Evolutionary conservation across 2,113 vertebrate species (phyloP).

Genomic region (Gadus macrocephalus): DNA sequence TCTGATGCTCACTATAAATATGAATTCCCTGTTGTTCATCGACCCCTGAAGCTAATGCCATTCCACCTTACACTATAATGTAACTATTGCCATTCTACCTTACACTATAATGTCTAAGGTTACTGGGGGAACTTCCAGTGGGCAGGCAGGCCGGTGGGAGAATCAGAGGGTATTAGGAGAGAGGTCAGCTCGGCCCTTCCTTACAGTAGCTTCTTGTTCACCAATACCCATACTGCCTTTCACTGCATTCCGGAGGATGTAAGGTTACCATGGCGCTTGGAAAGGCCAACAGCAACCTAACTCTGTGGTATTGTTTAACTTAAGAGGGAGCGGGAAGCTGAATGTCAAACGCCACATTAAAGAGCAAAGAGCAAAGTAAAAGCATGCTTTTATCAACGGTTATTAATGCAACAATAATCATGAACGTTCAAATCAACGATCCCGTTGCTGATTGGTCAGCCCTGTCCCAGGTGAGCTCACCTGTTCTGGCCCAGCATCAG

Average conservation of each 20-base stretch:
- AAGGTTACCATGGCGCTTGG: conserved; percentile 14
- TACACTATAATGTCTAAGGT: too few species aligned
- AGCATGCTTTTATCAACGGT: too few species aligned
- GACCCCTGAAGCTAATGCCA: not conserved
- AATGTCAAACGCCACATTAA: conserved; percentile 27
- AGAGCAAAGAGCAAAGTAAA: too few species aligned
- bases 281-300: conserved; percentile 31
- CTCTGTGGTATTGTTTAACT: conserved; percentile 18
- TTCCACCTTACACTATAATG: not conserved
- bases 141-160: not conserved
- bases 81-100: not conserved
- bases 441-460: too few species aligned
- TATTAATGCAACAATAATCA: too few species aligned
- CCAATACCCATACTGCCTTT: conserved; percentile 15
- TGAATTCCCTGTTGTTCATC: too few species aligned
- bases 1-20: too few species aligned
- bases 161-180: conserved; percentile 6
- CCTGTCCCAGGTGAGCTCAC: conserved; percentile 55
- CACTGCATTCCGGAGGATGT: conserved; percentile 19
- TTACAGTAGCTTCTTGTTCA: conserved; percentile 30
- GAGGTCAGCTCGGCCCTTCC: not conserved
- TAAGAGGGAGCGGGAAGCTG: conserved; percentile 11
- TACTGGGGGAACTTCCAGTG: not conserved
- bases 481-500: conserved; percentile 93
- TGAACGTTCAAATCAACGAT: too few species aligned